These are phyloP conservation scores for Patagioenas fasciata DNA, from an alignment of 2,113 vertebrate genomes.

Conservation along the genomic window DNA sequence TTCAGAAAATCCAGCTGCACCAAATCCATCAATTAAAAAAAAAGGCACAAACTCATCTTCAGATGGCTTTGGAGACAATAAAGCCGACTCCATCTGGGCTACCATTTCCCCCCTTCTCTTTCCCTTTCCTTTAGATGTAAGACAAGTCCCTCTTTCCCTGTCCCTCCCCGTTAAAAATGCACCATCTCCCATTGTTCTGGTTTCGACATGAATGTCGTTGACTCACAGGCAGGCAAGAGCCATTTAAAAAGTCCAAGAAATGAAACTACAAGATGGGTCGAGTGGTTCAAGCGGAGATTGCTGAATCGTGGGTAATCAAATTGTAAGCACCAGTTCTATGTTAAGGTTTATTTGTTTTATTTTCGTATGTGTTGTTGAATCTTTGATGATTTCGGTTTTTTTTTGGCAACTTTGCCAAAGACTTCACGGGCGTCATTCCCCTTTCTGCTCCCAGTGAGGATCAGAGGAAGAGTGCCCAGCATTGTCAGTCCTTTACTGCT, in stretches of 20 bases:
- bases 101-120: conserved; percentile 14
- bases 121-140: conserved; percentile 46
- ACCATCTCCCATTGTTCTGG: neutral
- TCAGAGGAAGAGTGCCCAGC: conserved; percentile 47
- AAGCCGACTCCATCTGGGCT: conserved; percentile 71
- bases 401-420: conserved; percentile 54
- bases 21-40: conserved; percentile 77
- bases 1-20: conserved; percentile 79
- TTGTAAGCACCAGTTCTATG: conserved; percentile 79
- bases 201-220: neutral
- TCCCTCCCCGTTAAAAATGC: conserved; percentile 52
- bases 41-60: conserved; percentile 86
- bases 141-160: conserved; percentile 29
- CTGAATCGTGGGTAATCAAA: conserved; percentile 71
- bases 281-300: conserved; percentile 77
- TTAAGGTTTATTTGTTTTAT: conserved; percentile 58
- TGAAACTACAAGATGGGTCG: conserved; percentile 71
- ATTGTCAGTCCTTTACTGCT: conserved; percentile 42
- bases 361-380: conserved; percentile 16
- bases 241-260: conserved; percentile 66
- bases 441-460: neutral
- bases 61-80: conserved; percentile 73
- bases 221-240: conserved; percentile 68
- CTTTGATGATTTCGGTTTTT: conserved; percentile 52
- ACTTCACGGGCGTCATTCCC: conserved; percentile 44